A percentile compares a stretch with the other conserved stretches of the same genome.
phyloP scores from a whole-genome alignment of 2,797 vertebrate species.

The Cryptoprocta ferox region DNA sequence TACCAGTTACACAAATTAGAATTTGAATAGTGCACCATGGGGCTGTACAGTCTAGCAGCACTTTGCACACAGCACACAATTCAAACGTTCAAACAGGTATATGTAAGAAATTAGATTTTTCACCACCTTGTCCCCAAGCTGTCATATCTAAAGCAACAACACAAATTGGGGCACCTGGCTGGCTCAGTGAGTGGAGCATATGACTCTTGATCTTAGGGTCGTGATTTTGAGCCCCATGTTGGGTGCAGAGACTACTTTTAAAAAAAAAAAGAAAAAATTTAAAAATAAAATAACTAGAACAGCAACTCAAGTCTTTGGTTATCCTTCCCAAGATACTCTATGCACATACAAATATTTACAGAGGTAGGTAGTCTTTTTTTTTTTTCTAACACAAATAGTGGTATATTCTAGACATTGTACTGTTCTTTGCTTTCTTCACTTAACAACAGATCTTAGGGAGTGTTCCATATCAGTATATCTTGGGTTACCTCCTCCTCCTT shows the following conservation, averaged over 20 bases:
- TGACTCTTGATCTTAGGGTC: neutral
- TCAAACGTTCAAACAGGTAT: neutral
- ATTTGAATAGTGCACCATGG: neutral
- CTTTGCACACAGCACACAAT: neutral
- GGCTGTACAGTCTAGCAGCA: neutral
- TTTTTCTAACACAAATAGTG: neutral
- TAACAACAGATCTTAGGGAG: neutral
- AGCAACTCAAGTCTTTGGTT: neutral
- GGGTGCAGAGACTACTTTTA: neutral
- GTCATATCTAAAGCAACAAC: neutral
- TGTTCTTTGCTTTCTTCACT: neutral
- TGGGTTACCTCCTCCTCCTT: neutral
- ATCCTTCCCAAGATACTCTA: neutral
- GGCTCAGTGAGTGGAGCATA: neutral
- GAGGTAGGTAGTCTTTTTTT: neutral
- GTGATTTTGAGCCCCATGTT: neutral
- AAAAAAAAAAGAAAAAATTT: neutral
- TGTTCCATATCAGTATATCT: neutral
- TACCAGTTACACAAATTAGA: neutral
- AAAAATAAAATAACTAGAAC: neutral
- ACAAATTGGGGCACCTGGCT: neutral
- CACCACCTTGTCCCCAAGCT: neutral
- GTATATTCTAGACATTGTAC: neutral
- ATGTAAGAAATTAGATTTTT: neutral
- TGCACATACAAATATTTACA: neutral